These are phyloP conservation scores for Corynorhinus townsendii DNA, from an alignment of 2,113 vertebrate species.

Conservation along the genomic window DNA sequence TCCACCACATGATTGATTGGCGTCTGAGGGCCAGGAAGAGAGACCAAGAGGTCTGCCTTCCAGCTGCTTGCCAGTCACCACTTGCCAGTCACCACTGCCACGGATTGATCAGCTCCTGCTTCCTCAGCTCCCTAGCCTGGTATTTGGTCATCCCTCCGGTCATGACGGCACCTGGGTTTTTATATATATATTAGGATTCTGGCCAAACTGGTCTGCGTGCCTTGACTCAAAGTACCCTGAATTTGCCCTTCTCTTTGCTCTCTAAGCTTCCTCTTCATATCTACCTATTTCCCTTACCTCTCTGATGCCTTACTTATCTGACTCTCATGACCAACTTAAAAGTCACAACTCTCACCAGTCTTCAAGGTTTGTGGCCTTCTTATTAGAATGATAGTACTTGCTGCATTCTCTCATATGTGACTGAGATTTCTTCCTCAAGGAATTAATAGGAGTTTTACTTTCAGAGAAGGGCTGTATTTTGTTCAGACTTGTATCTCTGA, in stretches of 20 bases:
- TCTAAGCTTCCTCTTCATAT: neutral
- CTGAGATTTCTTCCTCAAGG: neutral
- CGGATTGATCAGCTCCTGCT: no score
- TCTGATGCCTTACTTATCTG: neutral
- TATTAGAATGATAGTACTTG: neutral
- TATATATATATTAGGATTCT: neutral
- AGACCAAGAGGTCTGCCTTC: no score
- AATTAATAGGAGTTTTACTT: neutral
- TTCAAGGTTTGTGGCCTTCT: neutral
- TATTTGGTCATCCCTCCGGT: no score
- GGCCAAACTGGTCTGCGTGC: slow-evolving; percentile 47
- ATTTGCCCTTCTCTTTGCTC: neutral
- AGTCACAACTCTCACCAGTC: neutral
- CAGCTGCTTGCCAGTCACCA: no score
- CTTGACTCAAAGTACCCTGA: neutral
- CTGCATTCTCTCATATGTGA: neutral
- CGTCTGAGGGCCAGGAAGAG: no score
- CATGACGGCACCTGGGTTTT: no score
- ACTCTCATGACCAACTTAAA: neutral
- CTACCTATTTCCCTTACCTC: neutral
- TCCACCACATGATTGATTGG: no score
- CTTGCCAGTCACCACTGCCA: no score
- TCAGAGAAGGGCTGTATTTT: neutral
- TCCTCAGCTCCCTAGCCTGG: no score
- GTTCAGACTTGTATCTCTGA: neutral